Evolutionary conservation across 2,113 vertebrate species (phyloP).

Genomic region (Ptychochromis oligacanthus): DNA sequence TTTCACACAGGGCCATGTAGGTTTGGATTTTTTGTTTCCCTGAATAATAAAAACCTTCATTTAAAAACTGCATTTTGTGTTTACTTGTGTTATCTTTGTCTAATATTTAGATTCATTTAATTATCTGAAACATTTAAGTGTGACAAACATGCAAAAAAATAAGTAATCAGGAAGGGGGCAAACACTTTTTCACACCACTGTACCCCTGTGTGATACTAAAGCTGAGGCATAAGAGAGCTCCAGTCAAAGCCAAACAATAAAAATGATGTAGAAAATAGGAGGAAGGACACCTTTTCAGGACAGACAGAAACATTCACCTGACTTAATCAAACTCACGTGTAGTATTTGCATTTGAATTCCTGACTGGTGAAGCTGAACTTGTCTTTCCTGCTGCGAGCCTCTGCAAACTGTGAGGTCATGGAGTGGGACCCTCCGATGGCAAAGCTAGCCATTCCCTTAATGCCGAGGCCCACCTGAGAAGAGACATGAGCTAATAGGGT

Average conservation of each 20-base stretch:
- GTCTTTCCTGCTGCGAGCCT: conserved; percentile 42
- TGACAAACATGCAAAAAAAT: too few species aligned
- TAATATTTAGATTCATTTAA: too few species aligned
- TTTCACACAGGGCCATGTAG: too few species aligned
- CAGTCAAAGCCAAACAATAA: background rate
- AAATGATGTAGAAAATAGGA: background rate
- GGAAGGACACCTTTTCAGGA: background rate
- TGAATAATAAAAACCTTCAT: too few species aligned
- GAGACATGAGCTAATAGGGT: background rate
- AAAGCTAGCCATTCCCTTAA: background rate
- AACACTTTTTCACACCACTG: too few species aligned
- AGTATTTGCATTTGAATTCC: conserved; percentile 48
- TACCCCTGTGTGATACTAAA: too few species aligned
- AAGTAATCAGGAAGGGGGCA: too few species aligned
- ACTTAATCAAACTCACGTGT: conserved; percentile 44
- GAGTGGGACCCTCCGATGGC: conserved; percentile 52
- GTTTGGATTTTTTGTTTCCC: too few species aligned
- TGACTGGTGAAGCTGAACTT: conserved; percentile 58
- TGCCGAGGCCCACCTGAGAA: conserved; percentile 41
- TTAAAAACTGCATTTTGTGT: too few species aligned
- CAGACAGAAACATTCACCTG: background rate
- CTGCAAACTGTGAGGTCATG: background rate
- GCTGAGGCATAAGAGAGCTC: background rate
- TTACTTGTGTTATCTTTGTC: too few species aligned
- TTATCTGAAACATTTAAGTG: too few species aligned